phyloP scores from a whole-genome alignment of 2,888 invertebrate genomes.

The Platynereis dumerilii region DNA sequence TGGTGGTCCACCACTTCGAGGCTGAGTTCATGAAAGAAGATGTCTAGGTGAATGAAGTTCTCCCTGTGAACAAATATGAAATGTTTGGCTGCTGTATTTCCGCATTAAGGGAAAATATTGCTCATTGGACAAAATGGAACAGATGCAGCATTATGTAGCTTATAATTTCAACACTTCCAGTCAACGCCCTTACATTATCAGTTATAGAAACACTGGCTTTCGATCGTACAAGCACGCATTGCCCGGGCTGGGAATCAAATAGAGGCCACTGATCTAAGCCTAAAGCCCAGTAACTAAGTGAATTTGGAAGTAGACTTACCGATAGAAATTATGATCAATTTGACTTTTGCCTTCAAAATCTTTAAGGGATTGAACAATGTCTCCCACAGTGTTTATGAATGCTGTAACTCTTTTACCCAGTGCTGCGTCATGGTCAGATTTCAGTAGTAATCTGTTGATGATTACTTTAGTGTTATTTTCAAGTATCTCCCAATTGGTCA shows the following conservation, averaged over 20 bases:
- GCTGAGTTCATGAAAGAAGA: slow-evolving; percentile 50
- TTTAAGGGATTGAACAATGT: neutral
- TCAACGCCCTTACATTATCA: no score
- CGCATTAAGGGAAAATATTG: no score
- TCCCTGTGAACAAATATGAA: slow-evolving; percentile 41
- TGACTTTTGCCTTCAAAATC: neutral
- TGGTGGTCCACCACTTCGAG: slow-evolving; percentile 50
- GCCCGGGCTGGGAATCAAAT: no score
- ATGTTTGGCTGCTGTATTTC: no score
- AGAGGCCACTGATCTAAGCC: no score
- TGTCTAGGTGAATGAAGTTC: slow-evolving; percentile 47
- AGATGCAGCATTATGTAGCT: no score
- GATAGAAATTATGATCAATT: neutral
- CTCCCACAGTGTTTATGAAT: neutral
- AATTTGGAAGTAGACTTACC: no score
- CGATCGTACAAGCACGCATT: no score
- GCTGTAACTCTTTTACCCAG: neutral
- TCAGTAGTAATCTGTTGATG: neutral
- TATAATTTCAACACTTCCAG: no score
- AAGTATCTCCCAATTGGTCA: neutral
- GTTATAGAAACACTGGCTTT: no score
- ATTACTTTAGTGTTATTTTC: neutral
- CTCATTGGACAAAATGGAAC: no score
- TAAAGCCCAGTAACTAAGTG: no score
- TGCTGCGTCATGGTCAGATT: neutral